phyloP scores from a whole-genome alignment of 2,113 vertebrate species.

The Eonycteris spelaea region DNA sequence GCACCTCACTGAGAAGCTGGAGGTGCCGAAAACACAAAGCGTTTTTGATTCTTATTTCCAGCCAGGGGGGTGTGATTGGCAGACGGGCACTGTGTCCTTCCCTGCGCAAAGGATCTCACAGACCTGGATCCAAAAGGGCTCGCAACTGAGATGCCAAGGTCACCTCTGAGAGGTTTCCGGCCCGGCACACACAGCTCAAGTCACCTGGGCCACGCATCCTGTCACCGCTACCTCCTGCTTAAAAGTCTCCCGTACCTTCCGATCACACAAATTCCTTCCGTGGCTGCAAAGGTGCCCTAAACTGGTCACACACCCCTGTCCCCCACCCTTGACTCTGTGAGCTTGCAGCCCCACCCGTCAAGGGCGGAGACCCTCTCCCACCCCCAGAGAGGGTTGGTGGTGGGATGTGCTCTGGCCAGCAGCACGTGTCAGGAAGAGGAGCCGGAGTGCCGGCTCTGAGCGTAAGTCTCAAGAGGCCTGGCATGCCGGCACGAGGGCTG shows the following conservation, averaged over 20 bases:
- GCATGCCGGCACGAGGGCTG: accelerated
- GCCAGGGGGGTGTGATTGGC: neutral
- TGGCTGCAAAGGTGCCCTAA: neutral
- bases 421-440: neutral
- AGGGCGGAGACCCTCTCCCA: neutral
- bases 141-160: neutral
- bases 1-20: neutral
- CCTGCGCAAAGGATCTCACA: neutral
- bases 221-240: neutral
- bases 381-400: neutral
- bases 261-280: neutral
- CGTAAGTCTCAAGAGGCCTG: neutral
- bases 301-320: neutral
- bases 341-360: neutral
- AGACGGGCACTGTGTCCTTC: neutral
- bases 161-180: neutral
- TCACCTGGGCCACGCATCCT: neutral
- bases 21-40: neutral
- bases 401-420: neutral
- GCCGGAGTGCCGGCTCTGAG: neutral
- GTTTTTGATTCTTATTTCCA: neutral
- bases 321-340: neutral
- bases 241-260: neutral
- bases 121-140: neutral
- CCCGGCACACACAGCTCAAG: neutral